Conservation (phyloP, 2,888 invertebrate genomes). For the Drosophila histrio region DNA sequence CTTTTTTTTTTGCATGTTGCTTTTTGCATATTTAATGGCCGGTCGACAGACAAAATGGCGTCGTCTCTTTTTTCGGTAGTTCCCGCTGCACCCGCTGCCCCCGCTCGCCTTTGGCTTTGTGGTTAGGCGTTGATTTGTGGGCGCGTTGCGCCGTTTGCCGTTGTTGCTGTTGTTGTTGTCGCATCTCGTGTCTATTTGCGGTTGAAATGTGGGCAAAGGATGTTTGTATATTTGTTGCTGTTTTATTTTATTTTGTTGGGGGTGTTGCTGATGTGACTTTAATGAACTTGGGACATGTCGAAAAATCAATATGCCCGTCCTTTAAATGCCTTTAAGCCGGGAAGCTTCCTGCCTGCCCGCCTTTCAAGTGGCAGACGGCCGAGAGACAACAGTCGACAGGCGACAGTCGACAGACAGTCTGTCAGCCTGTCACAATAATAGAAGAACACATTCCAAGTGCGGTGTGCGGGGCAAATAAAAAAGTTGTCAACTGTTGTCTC, state of each 20-base stretch:
- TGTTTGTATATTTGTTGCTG: slow-evolving; percentile 32
- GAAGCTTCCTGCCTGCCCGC: slow-evolving; percentile 24
- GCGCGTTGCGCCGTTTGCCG: slow-evolving; percentile 48
- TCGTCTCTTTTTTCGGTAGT: slow-evolving; percentile 34
- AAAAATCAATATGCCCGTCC: slow-evolving; percentile 62
- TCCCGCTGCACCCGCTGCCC: background rate
- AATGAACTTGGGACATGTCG: slow-evolving; percentile 66
- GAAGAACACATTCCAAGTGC: slow-evolving; percentile 52
- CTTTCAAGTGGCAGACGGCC: slow-evolving; percentile 32
- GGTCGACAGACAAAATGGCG: slow-evolving; percentile 74
- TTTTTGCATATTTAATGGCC: slow-evolving; percentile 77
- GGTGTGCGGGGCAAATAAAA: slow-evolving; percentile 37
- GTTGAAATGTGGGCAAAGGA: slow-evolving; percentile 49
- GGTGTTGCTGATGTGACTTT: slow-evolving; percentile 69
- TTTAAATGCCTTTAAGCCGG: slow-evolving; percentile 51
- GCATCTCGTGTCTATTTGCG: slow-evolving; percentile 72
- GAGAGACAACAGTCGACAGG: slow-evolving; percentile 28
- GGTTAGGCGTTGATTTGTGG: slow-evolving; percentile 78
- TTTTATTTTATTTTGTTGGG: background rate
- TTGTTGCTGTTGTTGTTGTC: slow-evolving; percentile 32
- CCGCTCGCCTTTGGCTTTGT: slow-evolving; percentile 31
- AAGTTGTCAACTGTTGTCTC: slow-evolving; percentile 67
- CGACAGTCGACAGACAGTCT: slow-evolving; percentile 32
- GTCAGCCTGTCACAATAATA: slow-evolving; percentile 64
- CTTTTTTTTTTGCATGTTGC: slow-evolving; percentile 67